These are phyloP conservation scores for Sebastes nivosus DNA, from an alignment of 2,797 vertebrate genomes.

Conservation along the genomic window DNA sequence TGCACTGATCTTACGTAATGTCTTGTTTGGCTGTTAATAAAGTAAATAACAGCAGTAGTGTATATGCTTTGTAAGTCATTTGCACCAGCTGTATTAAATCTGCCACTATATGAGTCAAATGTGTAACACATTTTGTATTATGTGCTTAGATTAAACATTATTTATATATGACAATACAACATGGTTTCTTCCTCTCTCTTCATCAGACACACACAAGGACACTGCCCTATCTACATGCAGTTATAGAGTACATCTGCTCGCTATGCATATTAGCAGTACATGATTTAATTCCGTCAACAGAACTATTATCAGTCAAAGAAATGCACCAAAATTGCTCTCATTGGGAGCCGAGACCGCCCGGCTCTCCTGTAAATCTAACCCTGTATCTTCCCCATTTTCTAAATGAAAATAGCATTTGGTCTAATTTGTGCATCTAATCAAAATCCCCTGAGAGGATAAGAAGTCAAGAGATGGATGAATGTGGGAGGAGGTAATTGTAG, in stretches of 20 bases:
- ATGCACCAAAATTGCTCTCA: slow-evolving; percentile 5
- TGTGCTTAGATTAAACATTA: neutral
- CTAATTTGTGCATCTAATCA: slow-evolving; percentile 52
- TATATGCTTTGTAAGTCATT: neutral
- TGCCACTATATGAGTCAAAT: neutral
- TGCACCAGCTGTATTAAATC: neutral
- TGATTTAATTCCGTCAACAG: neutral
- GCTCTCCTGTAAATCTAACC: slow-evolving; percentile 1
- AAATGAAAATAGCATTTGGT: slow-evolving; percentile 55
- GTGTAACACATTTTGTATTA: neutral
- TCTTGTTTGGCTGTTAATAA: neutral
- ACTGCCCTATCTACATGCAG: neutral
- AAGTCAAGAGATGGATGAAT: slow-evolving; percentile 46
- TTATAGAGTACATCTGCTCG: too few relatives aligned
- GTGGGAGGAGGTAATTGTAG: slow-evolving; percentile 39
- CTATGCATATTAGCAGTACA: neutral
- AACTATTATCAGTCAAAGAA: neutral
- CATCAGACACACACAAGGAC: neutral
- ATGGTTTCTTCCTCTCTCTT: too few relatives aligned
- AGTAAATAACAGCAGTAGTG: neutral
- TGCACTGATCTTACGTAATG: neutral
- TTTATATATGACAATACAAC: too few relatives aligned
- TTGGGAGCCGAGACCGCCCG: neutral
- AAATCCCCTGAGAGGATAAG: slow-evolving; percentile 44
- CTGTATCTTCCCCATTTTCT: slow-evolving; percentile 18